Evolutionary conservation across 2,797 vertebrate genomes (phyloP), one percentile per base, ranked within the genome.

Genomic region (Pipistrellus pygmaeus): DNA sequence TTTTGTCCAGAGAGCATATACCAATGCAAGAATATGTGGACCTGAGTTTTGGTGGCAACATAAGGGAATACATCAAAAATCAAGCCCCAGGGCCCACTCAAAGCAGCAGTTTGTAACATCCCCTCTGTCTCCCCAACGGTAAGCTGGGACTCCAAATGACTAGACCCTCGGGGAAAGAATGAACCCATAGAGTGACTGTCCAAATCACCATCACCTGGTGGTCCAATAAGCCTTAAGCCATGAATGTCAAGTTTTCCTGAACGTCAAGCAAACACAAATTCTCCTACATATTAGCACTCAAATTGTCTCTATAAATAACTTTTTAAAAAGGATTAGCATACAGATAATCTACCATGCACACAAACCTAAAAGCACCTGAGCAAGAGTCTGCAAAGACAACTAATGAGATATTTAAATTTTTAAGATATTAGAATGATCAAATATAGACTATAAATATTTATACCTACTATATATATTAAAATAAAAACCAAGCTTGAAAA

Each of bases 401-500:
- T 38, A 92, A 80, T 53, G 35, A 89, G 53, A 85, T 77, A 81
- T 13, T 71, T 7, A 76, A 90, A 69, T 12, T 53, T 20, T 83
- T 44, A 78, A 80, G 27, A 82, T 51, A 38, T 21, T 7, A 81
- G 20, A 78, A 83, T 27, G 32, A 92, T 21, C 44, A 85, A 64
- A 92, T 5, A 88, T 3, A 77, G n/a, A 68, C 23, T 48, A 68
- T n/a, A 85, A 55, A 44, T 2, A 86, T n/a, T 78, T 72, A 71
- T 23, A 46, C 17, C 80, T 75, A 78, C 23, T 60, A 69, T 53
- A 62, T 55, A 12, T 93, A 44, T 82, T 66, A 94, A 95, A 95
- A 90, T 60, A 48, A 75, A 90, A 82, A 8, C 77, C 32, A 89
- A 64, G 32, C 62, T 78, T 88, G 12, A 93, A 88, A 94, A 69